These are phyloP conservation scores for Daboia siamensis DNA, from an alignment of 2,113 vertebrate species.

Conservation along the genomic window DNA sequence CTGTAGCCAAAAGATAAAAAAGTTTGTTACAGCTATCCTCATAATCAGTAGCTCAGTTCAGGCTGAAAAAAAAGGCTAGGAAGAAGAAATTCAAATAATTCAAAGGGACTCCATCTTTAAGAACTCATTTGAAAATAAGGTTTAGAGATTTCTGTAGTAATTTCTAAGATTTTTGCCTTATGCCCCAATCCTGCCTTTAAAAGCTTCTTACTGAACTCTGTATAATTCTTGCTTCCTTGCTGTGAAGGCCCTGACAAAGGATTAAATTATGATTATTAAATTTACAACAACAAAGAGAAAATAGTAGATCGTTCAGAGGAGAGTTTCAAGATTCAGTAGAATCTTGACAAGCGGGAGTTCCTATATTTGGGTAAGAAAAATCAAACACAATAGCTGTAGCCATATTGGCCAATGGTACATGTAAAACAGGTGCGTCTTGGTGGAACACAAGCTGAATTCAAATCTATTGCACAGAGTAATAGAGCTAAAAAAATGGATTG, in stretches of 20 bases:
- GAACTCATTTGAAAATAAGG: not conserved
- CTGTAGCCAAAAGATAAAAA: not conserved
- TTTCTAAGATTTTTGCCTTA: not conserved
- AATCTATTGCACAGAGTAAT: not conserved
- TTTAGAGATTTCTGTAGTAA: not conserved
- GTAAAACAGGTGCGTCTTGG: not conserved
- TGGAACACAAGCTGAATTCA: not conserved
- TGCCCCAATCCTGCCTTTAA: not conserved
- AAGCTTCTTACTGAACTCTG: not conserved
- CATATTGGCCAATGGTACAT: not conserved
- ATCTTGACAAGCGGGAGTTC: not conserved
- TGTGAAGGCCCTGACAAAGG: not conserved
- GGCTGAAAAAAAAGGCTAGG: not conserved
- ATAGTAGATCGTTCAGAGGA: not conserved
- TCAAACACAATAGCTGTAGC: not conserved
- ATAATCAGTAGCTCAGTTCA: not conserved
- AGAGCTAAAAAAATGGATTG: not conserved
- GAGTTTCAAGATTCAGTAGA: not conserved
- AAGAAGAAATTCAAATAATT: not conserved
- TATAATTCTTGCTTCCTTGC: not conserved
- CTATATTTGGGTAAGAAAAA: not conserved
- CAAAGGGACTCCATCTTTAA: not conserved
- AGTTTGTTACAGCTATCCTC: not conserved
- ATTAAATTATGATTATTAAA: not conserved
- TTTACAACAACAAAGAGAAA: not conserved